These are phyloP conservation scores for Heliconius congener DNA, from an alignment of 1,140 invertebrate genomes.

Conservation along the genomic window DNA sequence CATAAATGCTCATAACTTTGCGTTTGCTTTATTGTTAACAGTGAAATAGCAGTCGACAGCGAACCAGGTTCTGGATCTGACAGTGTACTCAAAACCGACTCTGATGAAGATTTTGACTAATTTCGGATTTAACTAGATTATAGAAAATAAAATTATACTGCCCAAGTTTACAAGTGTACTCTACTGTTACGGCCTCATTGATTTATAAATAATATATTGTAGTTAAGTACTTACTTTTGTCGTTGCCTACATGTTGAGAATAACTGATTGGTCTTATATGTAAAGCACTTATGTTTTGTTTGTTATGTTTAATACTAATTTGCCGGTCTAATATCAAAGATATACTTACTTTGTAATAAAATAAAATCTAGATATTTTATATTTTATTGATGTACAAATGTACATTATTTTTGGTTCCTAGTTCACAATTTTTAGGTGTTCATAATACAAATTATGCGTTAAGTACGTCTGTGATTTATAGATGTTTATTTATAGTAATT, in stretches of 20 bases:
- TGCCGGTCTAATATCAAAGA: not conserved
- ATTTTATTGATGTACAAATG: not conserved
- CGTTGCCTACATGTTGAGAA: not conserved
- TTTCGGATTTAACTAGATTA: not conserved
- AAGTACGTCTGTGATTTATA: slow-evolving; percentile 32
- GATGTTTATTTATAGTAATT: slow-evolving; percentile 42
- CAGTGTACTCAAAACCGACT: slow-evolving; percentile 73
- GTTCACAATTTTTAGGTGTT: slow-evolving; percentile 6
- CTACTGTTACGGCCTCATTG: not conserved
- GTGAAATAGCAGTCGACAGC: slow-evolving; percentile 68
- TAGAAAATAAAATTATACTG: slow-evolving; percentile 18
- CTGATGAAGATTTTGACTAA: slow-evolving; percentile 76
- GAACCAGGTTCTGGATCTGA: slow-evolving; percentile 68
- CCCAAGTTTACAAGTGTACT: slow-evolving; percentile 21
- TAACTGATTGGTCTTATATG: slow-evolving; percentile 8
- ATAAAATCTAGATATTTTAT: not conserved
- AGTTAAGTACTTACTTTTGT: not conserved
- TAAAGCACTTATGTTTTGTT: not conserved
- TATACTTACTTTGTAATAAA: not conserved
- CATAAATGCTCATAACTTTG: slow-evolving; percentile 19
- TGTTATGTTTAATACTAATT: not conserved
- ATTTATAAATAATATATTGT: slow-evolving; percentile 1
- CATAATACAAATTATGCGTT: not conserved
- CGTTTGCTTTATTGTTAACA: slow-evolving; percentile 44
- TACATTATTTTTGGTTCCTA: slow-evolving; percentile 1